These are phyloP conservation scores for Cosmia trapezina DNA, from an alignment of 2,888 invertebrate genomes.

Conservation along the genomic window DNA sequence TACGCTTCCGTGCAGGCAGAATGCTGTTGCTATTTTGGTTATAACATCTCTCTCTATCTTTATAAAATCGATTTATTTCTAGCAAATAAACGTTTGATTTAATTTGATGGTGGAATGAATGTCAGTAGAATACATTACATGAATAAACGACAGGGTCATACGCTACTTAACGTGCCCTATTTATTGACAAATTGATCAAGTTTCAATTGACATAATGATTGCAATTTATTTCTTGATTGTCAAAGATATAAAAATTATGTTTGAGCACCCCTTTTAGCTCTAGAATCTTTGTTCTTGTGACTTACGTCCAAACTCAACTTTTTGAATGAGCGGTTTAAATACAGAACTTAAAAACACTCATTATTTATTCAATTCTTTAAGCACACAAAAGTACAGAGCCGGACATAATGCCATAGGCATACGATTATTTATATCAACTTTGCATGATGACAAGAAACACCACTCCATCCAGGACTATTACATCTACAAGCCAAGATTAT, in stretches of 20 bases:
- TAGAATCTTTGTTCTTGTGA: background rate
- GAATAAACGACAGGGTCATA: background rate
- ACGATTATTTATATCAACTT: background rate
- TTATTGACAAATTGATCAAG: conserved; percentile 28
- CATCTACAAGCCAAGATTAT: background rate
- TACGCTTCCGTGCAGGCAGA: too few relatives aligned
- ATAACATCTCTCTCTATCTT: too few relatives aligned
- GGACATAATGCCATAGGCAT: too few relatives aligned
- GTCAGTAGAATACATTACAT: background rate
- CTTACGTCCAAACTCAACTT: background rate
- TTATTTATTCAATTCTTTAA: too few relatives aligned
- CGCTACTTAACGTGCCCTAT: conserved; percentile 27
- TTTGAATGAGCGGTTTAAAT: background rate
- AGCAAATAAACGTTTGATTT: too few relatives aligned
- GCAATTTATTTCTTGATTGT: conserved; percentile 7
- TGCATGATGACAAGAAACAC: background rate
- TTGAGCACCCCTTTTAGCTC: background rate
- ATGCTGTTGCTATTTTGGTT: too few relatives aligned
- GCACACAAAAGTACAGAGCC: too few relatives aligned
- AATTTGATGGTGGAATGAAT: background rate
- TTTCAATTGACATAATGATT: conserved; percentile 18
- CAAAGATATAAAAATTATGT: conserved; percentile 1
- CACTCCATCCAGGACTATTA: background rate
- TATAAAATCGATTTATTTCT: too few relatives aligned
- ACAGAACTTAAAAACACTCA: background rate